Evolutionary conservation across 2,888 invertebrate species (phyloP).

Genomic region (Sinelater perroti): DNA sequence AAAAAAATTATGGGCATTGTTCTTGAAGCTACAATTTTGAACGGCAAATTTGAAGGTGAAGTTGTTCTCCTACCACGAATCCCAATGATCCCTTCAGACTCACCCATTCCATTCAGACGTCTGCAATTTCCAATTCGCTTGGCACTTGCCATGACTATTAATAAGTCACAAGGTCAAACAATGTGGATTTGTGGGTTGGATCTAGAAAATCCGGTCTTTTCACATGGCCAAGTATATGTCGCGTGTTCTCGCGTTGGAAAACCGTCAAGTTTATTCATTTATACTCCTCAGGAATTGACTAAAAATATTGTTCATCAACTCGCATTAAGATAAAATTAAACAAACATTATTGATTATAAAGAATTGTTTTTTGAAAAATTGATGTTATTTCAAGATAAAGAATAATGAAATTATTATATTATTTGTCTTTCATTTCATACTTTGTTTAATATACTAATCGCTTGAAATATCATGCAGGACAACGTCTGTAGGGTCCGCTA

Average conservation of each 20-base stretch:
- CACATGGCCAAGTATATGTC: conserved; percentile 48
- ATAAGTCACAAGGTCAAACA: conserved; percentile 49
- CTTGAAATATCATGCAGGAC: too few relatives aligned
- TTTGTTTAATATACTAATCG: too few relatives aligned
- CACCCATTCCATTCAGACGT: conserved; percentile 42
- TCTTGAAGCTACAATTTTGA: not conserved
- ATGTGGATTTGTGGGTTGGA: conserved; percentile 41
- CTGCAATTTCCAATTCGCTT: too few relatives aligned
- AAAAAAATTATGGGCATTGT: conserved; percentile 16
- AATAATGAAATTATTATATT: too few relatives aligned
- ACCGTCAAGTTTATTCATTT: conserved; percentile 32
- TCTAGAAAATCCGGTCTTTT: conserved; percentile 43
- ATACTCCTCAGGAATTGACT: conserved; percentile 26
- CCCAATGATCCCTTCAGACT: conserved; percentile 50
- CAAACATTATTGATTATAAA: too few relatives aligned
- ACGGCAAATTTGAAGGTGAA: conserved; percentile 15
- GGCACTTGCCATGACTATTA: conserved; percentile 47
- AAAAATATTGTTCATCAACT: conserved; percentile 38
- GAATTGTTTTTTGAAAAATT: too few relatives aligned
- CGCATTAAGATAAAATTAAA: too few relatives aligned
- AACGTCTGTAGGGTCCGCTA: too few relatives aligned
- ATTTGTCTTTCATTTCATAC: too few relatives aligned
- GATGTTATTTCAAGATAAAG: too few relatives aligned
- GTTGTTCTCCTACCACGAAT: too few relatives aligned
- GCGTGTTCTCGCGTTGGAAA: conserved; percentile 41